phyloP scores from a whole-genome alignment of 2,888 invertebrate genomes.

The Mongoloraphidia duomilia region DNA sequence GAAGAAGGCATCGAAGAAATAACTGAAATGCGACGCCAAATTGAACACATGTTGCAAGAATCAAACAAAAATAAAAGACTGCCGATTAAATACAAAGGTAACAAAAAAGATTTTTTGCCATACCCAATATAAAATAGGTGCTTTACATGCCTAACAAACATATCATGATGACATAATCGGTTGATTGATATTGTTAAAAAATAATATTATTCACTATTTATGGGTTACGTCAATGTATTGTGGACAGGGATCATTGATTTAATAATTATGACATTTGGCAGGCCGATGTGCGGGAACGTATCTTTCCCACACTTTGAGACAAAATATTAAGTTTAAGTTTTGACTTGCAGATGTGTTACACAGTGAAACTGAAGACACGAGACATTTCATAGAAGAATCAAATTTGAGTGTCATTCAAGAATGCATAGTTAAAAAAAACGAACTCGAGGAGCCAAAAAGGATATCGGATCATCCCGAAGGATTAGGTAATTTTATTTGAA shows the following conservation, averaged over 20 bases:
- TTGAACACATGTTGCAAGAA: slow-evolving; percentile 66
- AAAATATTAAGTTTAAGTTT: too few relatives aligned
- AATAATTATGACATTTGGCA: too few relatives aligned
- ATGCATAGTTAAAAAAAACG: slow-evolving; percentile 24
- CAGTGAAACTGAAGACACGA: slow-evolving; percentile 24
- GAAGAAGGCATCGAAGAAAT: slow-evolving; percentile 52
- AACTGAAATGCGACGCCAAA: slow-evolving; percentile 68
- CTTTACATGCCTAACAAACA: too few relatives aligned
- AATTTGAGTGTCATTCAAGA: slow-evolving; percentile 30
- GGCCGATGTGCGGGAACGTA: too few relatives aligned
- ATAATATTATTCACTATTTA: too few relatives aligned
- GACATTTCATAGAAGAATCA: slow-evolving; percentile 32
- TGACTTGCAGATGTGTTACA: too few relatives aligned
- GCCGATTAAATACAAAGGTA: slow-evolving; percentile 8
- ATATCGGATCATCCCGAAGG: slow-evolving; percentile 19
- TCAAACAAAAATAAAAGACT: slow-evolving; percentile 32
- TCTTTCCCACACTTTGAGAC: too few relatives aligned
- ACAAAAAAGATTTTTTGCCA: background rate
- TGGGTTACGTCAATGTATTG: too few relatives aligned
- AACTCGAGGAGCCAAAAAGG: slow-evolving; percentile 21
- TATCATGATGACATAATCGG: too few relatives aligned
- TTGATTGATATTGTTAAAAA: too few relatives aligned
- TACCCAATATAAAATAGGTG: too few relatives aligned
- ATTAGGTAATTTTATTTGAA: slow-evolving; percentile 23
- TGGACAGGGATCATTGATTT: too few relatives aligned